A percentile compares a stretch with the other conserved stretches of the same genome.
Conservation (phyloP, 2,113 vertebrate species). For the Scomber japonicus region DNA sequence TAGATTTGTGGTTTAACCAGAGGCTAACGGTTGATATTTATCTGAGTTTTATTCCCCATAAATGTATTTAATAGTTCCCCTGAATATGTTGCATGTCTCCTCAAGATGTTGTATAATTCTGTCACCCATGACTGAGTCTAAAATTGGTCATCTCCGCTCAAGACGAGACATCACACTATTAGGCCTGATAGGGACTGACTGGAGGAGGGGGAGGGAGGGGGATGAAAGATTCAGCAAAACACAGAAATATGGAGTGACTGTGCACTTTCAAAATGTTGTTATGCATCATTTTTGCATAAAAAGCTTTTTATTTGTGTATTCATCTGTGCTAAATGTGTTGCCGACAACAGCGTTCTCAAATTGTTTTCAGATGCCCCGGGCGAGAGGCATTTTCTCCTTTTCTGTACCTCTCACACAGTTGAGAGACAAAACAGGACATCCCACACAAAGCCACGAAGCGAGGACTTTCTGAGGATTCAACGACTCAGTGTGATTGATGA, state of each 20-base stretch:
- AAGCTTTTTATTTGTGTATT: conserved; percentile 63
- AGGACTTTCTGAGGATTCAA: conserved; percentile 32
- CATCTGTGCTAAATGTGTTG: conserved; percentile 68
- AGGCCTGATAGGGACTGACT: conserved; percentile 54
- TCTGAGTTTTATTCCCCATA: conserved; percentile 31
- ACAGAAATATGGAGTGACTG: conserved; percentile 49
- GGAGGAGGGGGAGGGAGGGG: conserved; percentile 2
- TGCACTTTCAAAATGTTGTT: conserved; percentile 43
- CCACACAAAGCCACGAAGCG: conserved; percentile 21
- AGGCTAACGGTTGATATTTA: conserved; percentile 41
- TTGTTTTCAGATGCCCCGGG: conserved; percentile 55
- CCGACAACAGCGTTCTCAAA: conserved; percentile 42
- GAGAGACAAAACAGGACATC: conserved; percentile 40
- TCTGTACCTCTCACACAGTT: conserved; percentile 44
- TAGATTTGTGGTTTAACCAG: conserved; percentile 35
- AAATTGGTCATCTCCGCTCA: conserved; percentile 68
- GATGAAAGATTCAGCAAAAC: conserved; percentile 32
- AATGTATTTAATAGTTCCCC: conserved; percentile 47
- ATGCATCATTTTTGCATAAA: conserved; percentile 64
- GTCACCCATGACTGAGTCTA: conserved; percentile 62
- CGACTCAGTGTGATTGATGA: conserved; percentile 31
- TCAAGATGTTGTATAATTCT: conserved; percentile 56
- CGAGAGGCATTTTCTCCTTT: conserved; percentile 40
- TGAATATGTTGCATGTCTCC: conserved; percentile 44
- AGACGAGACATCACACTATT: conserved; percentile 50